phyloP scores from a whole-genome alignment of 2,888 invertebrate species.

The Eupsilia transversa region DNA sequence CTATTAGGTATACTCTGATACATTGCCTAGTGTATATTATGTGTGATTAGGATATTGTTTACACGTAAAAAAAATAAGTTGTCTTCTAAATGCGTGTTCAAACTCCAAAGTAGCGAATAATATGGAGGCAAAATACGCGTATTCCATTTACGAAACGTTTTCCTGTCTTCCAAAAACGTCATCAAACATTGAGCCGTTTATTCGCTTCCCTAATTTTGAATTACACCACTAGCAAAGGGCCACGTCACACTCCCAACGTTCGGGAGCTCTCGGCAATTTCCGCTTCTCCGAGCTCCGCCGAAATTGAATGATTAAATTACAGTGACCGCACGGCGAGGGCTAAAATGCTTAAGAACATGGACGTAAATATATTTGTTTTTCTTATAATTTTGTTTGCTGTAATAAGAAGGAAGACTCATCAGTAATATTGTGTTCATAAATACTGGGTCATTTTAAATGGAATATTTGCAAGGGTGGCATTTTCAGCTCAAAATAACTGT shows the following conservation, averaged over 20 bases:
- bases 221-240: conserved; percentile 21
- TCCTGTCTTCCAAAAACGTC: background rate
- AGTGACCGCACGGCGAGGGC: conserved; percentile 44
- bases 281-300: conserved; percentile 33
- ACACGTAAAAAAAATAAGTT: too few relatives aligned
- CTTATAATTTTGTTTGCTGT: conserved; percentile 48
- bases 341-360: conserved; percentile 35
- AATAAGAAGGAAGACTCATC: conserved; percentile 5
- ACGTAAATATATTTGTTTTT: conserved; percentile 48
- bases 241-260: conserved; percentile 34
- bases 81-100: background rate
- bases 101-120: background rate
- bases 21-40: too few relatives aligned
- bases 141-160: conserved; percentile 4
- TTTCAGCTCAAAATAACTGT: background rate
- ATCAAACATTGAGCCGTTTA: conserved; percentile 13
- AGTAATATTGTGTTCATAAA: conserved; percentile 16
- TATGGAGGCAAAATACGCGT: background rate
- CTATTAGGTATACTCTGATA: too few relatives aligned
- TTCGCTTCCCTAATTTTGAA: conserved; percentile 25
- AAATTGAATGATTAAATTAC: conserved; percentile 67
- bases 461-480: background rate
- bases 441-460: conserved; percentile 20
- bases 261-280: conserved; percentile 53
- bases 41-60: too few relatives aligned